Conservation (phyloP, 2,888 invertebrate species). For the Eubasilissa splendida region DNA sequence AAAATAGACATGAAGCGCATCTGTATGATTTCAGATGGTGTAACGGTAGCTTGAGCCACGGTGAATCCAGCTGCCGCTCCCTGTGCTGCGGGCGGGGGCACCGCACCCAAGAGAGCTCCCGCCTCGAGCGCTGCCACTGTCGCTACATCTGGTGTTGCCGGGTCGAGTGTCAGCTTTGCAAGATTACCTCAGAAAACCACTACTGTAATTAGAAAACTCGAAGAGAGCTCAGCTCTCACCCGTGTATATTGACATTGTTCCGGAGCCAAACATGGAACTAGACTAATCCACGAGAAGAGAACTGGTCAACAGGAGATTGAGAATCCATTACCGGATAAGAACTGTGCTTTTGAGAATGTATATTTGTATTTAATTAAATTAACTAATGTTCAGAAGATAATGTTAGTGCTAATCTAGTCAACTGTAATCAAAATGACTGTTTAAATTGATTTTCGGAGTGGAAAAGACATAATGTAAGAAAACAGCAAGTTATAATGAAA, state of each 20-base stretch:
- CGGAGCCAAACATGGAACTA: no score
- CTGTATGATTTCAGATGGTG: conserved; percentile 78
- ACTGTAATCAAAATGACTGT: no score
- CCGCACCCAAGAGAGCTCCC: conserved; percentile 77
- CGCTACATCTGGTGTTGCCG: conserved; percentile 91
- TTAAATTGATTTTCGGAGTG: no score
- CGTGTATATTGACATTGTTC: not conserved
- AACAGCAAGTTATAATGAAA: no score
- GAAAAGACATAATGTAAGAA: no score
- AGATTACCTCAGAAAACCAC: conserved; percentile 79
- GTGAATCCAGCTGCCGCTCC: conserved; percentile 82
- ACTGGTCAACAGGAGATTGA: no score
- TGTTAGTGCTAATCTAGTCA: no score
- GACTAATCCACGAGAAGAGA: no score
- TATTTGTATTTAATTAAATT: no score
- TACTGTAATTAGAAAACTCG: conserved; percentile 76
- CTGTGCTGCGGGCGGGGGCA: conserved; percentile 90
- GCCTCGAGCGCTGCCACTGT: conserved; percentile 85
- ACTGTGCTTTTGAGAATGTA: no score
- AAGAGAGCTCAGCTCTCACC: not conserved
- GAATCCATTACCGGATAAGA: no score
- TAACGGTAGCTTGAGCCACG: conserved; percentile 76
- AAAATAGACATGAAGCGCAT: conserved; percentile 69
- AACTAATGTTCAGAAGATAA: no score
- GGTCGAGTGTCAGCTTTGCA: conserved; percentile 89